Base-by-base conservation (phyloP, 1,140 invertebrate genomes). In the Papilio xuthus region DNA sequence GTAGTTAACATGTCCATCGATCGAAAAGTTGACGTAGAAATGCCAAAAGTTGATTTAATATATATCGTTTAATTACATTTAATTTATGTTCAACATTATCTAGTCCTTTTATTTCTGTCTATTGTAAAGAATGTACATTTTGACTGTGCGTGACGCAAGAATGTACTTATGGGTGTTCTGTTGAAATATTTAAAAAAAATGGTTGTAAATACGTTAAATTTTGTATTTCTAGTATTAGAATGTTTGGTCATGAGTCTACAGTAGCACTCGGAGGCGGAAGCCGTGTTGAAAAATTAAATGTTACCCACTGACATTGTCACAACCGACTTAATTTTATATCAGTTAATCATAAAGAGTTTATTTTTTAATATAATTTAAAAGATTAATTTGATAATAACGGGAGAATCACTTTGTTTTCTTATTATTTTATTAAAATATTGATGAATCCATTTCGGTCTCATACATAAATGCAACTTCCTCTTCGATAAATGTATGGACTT, bases 161-260 rank as follows among this genome's bases (percentile, higher is more conserved):
- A 89, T 91, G 91, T 94, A 93, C 90, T 93, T 93, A 93, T 93
- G 90, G 93, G 88, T 89, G 89, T 91, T 93, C 86, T 88, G 86
- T 94, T 92, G 84, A 88, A 90, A 82, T 84, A 86, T 83, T 89
- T 88, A 90, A 93, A 67, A 92, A 92, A 92, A 93, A 93, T 90
- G 90, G 88, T 92, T 94, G 91, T 94, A 94, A 93, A 94, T 94
- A 94, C 92, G 92, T 94, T 94, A 93, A 93, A 92, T 93, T 94
- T 94, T 94, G 91, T 94, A 94, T 93, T 94, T 88, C 89, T 94
- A 94, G 91, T 90, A 88, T 92, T 92, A 92, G 90, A 91, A 90
- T 88, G 89, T 92, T 93, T 81, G 89, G 87, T 86, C 86, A 84
- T 70, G 86, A 88, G 83, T 86, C 87, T 89, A 88, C 89, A 85